Base-by-base conservation (phyloP, 2,797 vertebrate genomes). In the Oreochromis grahami region DNA sequence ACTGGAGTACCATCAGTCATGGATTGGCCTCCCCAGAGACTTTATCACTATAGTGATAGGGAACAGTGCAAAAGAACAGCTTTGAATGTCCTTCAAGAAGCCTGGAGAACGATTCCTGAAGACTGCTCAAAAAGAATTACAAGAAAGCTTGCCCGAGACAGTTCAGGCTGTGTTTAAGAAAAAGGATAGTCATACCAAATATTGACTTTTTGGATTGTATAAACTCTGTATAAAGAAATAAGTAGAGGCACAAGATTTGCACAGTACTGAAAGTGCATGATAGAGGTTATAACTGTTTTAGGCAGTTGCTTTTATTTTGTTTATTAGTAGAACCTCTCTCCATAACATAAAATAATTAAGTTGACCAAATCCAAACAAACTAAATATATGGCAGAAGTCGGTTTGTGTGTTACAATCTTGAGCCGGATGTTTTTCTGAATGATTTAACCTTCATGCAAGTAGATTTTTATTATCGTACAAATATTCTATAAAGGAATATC, bases 31-130 rank as follows among this genome's bases (percentile, higher is more conserved):
- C 12, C 19, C 34, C 2, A 65, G 4, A 65, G 34, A 14, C 34
- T 14, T 38, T 13, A 38, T 38, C 34, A 3, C 14, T 21, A 36
- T 60, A 34, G 32, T 60, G 29, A 36, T 0, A 36, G 32, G 32
- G 58, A 63, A 63, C 58, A 36, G 32, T 36, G 58, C 32, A 63
- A 63, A 36, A 36, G 32, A 63, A 63, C 10, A 36, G 32, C 10
- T 63, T 36, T 63, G 32, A 63, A n/a, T 63, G 10, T 36, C 32
- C 32, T 63, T 7, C 58, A 7, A 12, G 24, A 7, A 12, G 24
- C 32, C 56, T 36, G 56, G 32, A 63, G 58, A 36, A 63, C 12
- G 32, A 63, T 36, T 63, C 58, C 10, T 7, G 58, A 36, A 5
- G 58, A 63, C 58, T 36, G 58, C 58, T 63, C 2, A 36, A 24